Evolutionary conservation across 1,140 invertebrate genomes (phyloP), one percentile per base, ranked within the genome.

Genomic region (Magallana gigas): DNA sequence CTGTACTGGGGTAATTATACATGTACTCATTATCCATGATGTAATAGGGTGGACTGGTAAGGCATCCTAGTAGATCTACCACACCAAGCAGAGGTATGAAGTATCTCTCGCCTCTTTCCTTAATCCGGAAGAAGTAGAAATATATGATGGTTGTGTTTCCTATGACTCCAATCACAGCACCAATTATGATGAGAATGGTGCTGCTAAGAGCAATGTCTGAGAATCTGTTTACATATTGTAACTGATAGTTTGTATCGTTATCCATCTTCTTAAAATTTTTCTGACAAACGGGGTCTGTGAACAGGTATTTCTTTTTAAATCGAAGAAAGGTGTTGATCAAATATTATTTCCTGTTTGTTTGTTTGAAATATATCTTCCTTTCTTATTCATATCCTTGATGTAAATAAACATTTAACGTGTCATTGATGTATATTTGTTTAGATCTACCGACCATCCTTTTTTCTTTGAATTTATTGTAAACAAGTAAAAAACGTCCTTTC

Each of bases 51-150:
- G 86, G n/a, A 16, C 59, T 64, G 12, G 60, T 57, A 23, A 68
- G 12, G 57, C 80, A 64, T n/a, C 80, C 82, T 8, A 83, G 7
- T 16, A 87, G 48, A 57, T 87, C 86, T 16, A 87, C 80, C 12
- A 83, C 23, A 1, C 80, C 86, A 3, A 87, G 29, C 57, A 83
- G 29, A 23, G 86, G 80, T 2, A 87, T 64, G 18, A 87, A 87
- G 60, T 83, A 87, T 1, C 86, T 29, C 68, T 76, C 68, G 9
- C 59, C 57, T 60, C 58, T 82, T 56, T 62, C 85, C 29, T 86
- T 86, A n/a, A 86, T 60, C 6, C 85, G 68, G 18, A 86, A 59
- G 4, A 59, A 59, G 85, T 86, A 86, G 57, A 86, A 76, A 76
- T 4, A 11, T 3, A 76, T 11, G 36, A 76, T 76, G 23, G 68